Percentiles rank a stretch among this genome's conserved stretches.
Conservation (phyloP, 2,797 vertebrate genomes). For the Fratercula arctica region DNA sequence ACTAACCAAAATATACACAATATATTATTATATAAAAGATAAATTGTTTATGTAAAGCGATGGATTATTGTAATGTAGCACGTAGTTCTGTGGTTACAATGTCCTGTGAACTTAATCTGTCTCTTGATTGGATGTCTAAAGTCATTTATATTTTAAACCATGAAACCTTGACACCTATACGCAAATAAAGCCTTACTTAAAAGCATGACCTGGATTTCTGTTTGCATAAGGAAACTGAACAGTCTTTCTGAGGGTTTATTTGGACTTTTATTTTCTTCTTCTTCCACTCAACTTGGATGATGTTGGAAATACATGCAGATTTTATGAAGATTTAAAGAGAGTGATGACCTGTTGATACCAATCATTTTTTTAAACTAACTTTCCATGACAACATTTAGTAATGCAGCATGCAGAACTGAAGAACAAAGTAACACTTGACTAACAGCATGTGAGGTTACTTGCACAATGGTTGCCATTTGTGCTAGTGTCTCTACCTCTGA, state of each 20-base stretch:
- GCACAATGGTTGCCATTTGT: background rate
- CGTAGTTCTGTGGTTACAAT: background rate
- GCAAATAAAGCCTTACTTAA: background rate
- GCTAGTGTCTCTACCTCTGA: background rate
- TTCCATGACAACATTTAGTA: background rate
- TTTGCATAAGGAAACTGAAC: background rate
- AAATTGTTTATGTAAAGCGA: background rate
- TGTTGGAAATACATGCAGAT: background rate
- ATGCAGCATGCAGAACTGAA: background rate
- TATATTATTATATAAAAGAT: background rate
- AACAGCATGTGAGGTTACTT: background rate
- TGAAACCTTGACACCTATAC: background rate
- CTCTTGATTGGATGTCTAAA: background rate
- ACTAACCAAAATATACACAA: background rate
- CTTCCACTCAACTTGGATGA: background rate
- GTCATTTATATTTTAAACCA: slow-evolving; percentile 20
- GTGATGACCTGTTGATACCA: background rate
- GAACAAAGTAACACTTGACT: background rate
- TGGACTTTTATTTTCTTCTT: background rate
- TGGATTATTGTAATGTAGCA: background rate
- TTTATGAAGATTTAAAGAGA: background rate
- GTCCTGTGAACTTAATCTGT: background rate
- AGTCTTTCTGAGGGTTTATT: background rate
- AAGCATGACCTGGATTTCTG: slow-evolving; percentile 1
- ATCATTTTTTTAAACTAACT: background rate